Percentiles rank a stretch among this genome's conserved stretches.
Conservation (phyloP, 2,888 invertebrate genomes). For the Eueremaeus valkanovi region DNA sequence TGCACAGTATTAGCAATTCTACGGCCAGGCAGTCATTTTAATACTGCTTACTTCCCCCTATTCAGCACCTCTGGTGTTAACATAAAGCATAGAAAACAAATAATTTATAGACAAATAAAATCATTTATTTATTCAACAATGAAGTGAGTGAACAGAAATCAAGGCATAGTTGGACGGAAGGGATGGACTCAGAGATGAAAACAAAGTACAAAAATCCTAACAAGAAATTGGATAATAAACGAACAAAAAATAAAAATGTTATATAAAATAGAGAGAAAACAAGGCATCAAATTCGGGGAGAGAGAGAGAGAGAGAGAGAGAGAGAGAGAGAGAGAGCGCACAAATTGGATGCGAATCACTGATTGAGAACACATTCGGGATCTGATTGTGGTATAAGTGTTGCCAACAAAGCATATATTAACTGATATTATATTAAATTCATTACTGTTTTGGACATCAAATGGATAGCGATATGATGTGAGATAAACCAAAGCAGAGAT, state of each 20-base stretch:
- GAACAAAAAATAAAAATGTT: neutral
- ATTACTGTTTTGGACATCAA: neutral
- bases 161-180: neutral
- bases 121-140: slow-evolving; percentile 7
- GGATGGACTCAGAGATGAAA: neutral
- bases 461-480: neutral
- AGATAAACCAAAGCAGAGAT: neutral
- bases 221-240: neutral
- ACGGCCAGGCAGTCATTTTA: too few relatives aligned
- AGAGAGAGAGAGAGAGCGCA: too few relatives aligned
- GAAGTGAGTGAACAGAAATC: neutral
- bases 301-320: neutral
- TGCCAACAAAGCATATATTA: too few relatives aligned
- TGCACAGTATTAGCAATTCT: too few relatives aligned
- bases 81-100: neutral
- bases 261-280: too few relatives aligned
- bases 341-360: too few relatives aligned
- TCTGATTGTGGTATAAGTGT: too few relatives aligned
- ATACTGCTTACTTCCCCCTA: too few relatives aligned
- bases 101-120: slow-evolving; percentile 7
- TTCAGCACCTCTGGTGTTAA: too few relatives aligned
- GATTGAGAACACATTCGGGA: too few relatives aligned
- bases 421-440: too few relatives aligned
- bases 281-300: neutral
- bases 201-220: neutral